Evolutionary conservation across 2,113 vertebrate species (phyloP), one percentile per base, ranked within the genome.

Genomic region (Eupsittula cactorum): DNA sequence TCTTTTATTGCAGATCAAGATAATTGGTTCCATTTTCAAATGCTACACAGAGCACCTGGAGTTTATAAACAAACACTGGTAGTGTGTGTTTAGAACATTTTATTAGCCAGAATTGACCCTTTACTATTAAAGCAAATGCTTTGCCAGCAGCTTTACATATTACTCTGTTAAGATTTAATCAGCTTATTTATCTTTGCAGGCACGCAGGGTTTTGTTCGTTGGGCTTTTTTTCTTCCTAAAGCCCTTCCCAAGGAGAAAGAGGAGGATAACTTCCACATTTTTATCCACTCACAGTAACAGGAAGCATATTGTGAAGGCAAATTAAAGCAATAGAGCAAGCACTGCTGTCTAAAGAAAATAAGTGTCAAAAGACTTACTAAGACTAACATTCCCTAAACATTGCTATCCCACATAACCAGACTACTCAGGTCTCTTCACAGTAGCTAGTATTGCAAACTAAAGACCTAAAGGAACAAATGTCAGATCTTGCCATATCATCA

Each of bases 131-230:
- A 74, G 67, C 23, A 77, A 91, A 78, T 70, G 73, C 86, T 94
- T 92, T 76, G 74, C 88, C 94, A 68, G 88, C 89, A 95, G 73
- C 62, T 89, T 92, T 71, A 67, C 59, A 39, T 86, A 92, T 92
- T 92, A 93, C 37, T 96, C 80, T 77, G 29, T 44, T 70, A 44
- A 37, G 89, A 87, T 87, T 78, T 95, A 95, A 92, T 90, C 93
- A 84, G 90, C 83, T 94, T 97, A 95, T 89, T 93, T 93, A 92
- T 94, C 87, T 89, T 63, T 35, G 68, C 84, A 88, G 69, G 83
- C 42, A 65, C 35, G 31, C 1, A 18, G 70, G 49, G 18, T 75
- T 91, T 11, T 62, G 35, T 62, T 62, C 5, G 18, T 44, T 9
- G 4, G 23, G 4, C 1, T 82, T 8, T 69, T 64, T 79, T 85